phyloP scores from a whole-genome alignment of 1,140 invertebrate species.

The Bombus difficillimus region DNA sequence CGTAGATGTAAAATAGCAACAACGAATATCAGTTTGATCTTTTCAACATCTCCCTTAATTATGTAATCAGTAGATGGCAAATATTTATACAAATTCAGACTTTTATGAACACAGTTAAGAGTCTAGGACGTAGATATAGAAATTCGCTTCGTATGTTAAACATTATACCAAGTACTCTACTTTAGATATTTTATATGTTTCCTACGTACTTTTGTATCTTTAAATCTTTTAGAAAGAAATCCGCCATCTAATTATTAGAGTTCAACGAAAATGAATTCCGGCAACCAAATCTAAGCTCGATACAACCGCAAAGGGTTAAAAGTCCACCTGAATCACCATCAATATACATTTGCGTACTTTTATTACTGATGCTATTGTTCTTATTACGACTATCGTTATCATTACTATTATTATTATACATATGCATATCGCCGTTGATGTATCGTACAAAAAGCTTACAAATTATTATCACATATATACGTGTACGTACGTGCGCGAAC shows the following conservation, averaged over 20 bases:
- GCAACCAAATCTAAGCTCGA: background rate
- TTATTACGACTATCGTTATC: too few species aligned
- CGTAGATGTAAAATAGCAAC: too few species aligned
- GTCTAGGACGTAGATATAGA: background rate
- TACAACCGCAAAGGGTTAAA: background rate
- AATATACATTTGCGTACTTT: background rate
- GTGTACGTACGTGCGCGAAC: conserved; percentile 61
- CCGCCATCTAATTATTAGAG: background rate
- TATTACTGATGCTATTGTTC: background rate
- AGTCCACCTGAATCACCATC: background rate
- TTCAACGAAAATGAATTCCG: background rate
- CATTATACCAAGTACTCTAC: background rate
- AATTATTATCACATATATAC: conserved; percentile 59
- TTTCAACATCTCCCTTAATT: too few species aligned
- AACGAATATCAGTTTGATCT: too few species aligned
- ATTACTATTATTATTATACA: conserved; percentile 11
- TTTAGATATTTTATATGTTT: background rate
- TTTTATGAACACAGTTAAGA: background rate
- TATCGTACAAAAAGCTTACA: conserved; percentile 77
- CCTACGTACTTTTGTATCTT: background rate
- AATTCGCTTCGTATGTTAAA: background rate
- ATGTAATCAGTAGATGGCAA: background rate
- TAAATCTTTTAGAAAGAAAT: background rate
- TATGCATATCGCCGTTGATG: conserved; percentile 62
- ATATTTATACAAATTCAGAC: background rate